Percentiles rank a stretch among this genome's conserved stretches.
These are phyloP conservation scores for Hyles vespertilio DNA, from an alignment of 1,140 invertebrate species.

Conservation along the genomic window DNA sequence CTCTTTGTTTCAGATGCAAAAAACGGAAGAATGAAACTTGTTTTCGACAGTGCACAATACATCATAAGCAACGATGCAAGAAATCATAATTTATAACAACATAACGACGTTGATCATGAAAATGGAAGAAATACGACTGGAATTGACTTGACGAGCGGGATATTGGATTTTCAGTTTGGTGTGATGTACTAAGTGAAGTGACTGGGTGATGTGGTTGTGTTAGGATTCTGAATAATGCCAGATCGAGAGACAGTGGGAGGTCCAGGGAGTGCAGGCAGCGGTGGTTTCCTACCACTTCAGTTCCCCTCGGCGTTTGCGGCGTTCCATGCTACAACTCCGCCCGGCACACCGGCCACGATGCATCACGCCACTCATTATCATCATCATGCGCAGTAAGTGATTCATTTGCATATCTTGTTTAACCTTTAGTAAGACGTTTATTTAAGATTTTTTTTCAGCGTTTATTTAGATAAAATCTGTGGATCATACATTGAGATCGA, in stretches of 20 bases:
- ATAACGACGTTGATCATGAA: slow-evolving; percentile 41
- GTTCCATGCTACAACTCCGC: slow-evolving; percentile 74
- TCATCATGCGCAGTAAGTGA: slow-evolving; percentile 69
- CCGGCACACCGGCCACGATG: slow-evolving; percentile 55
- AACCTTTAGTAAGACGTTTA: too few species aligned
- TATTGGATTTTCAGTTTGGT: slow-evolving; percentile 19
- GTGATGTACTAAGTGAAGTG: slow-evolving; percentile 24
- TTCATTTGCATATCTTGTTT: neutral
- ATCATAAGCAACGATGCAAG: slow-evolving; percentile 29
- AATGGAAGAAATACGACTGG: slow-evolving; percentile 46
- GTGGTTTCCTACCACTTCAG: slow-evolving; percentile 75
- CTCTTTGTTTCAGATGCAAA: slow-evolving; percentile 55
- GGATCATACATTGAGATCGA: too few species aligned
- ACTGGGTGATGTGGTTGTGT: slow-evolving; percentile 32
- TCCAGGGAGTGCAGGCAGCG: slow-evolving; percentile 63
- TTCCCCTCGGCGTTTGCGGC: slow-evolving; percentile 80
- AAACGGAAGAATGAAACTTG: slow-evolving; percentile 33
- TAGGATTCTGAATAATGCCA: slow-evolving; percentile 69
- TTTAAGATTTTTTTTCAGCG: too few species aligned
- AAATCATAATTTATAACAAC: slow-evolving; percentile 29
- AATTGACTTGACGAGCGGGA: slow-evolving; percentile 55
- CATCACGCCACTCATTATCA: slow-evolving; percentile 68
- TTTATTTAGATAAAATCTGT: too few species aligned
- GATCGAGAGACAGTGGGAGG: slow-evolving; percentile 71
- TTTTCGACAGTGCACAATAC: slow-evolving; percentile 11